Percentiles rank a stretch among this genome's conserved stretches.
phyloP scores from a whole-genome alignment of 2,888 invertebrate species.

The Pogonocherus hispidulus region DNA sequence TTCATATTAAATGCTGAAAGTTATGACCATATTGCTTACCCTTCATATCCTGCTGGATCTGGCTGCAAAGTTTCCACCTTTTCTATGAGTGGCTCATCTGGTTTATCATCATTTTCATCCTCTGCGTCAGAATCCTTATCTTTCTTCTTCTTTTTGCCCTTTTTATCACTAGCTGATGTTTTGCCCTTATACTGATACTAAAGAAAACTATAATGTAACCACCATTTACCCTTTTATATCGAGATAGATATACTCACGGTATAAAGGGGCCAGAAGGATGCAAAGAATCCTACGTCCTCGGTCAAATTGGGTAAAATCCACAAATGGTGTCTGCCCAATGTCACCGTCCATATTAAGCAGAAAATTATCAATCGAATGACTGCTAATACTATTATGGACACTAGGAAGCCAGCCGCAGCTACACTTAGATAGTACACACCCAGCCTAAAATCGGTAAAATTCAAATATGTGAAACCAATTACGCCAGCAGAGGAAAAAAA shows the following conservation, averaged over 20 bases:
- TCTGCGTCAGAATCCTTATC: constrained; percentile 88
- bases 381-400: constrained; percentile 91
- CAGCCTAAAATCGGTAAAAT: constrained; percentile 73
- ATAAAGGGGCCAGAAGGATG: constrained; percentile 94
- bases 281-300: constrained; percentile 98
- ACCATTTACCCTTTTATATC: too few relatives aligned
- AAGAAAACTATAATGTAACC: too few relatives aligned
- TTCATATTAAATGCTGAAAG: too few relatives aligned
- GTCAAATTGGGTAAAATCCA: constrained; percentile 99
- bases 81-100: constrained; percentile 32
- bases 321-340: constrained; percentile 91
- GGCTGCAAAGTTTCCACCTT: constrained; percentile 20
- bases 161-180: constrained; percentile 71
- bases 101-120: constrained; percentile 61
- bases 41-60: constrained; percentile 33
- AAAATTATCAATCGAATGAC: constrained; percentile 92
- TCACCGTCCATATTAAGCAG: constrained; percentile 89
- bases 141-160: constrained; percentile 80
- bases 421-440: constrained; percentile 98
- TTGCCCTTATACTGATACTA: constrained; percentile 87
- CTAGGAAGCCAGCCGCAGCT: constrained; percentile 94
- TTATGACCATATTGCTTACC: too few relatives aligned
- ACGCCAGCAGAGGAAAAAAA: too few relatives aligned
- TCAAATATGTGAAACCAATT: too few relatives aligned
- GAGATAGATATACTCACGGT: constrained; percentile 45